phyloP scores from a whole-genome alignment of 2,797 vertebrate genomes.

The Syngnathus rostellatus region DNA sequence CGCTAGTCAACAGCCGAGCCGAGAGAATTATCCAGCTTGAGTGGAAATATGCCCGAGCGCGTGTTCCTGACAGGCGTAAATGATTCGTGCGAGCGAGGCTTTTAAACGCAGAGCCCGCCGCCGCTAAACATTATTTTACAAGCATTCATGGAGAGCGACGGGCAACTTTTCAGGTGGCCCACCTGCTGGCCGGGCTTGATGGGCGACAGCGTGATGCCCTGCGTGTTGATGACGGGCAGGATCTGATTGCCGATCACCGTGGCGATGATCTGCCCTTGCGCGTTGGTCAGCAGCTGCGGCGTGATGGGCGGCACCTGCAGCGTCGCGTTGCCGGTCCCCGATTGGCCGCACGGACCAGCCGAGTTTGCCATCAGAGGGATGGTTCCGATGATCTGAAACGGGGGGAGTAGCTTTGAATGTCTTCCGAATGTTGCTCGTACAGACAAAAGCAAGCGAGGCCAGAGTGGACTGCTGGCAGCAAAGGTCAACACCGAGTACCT shows the following conservation, averaged over 20 bases:
- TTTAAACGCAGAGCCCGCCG: constrained; percentile 61
- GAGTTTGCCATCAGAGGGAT: constrained; percentile 97
- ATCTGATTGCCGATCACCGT: constrained; percentile 99
- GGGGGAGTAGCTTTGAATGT: not conserved
- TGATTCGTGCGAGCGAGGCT: constrained; percentile 61
- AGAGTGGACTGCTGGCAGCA: constrained; percentile 61
- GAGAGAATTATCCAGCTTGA: constrained; percentile 71
- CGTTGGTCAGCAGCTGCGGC: constrained; percentile 97
- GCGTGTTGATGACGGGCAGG: constrained; percentile 98
- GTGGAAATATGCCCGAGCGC: constrained; percentile 66
- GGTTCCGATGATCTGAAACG: constrained; percentile 90
- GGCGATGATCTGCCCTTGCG: constrained; percentile 99
- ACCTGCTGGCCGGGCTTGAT: constrained; percentile 99
- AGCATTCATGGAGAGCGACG: constrained; percentile 61
- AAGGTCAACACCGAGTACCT: constrained; percentile 68
- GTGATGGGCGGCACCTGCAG: constrained; percentile 99
- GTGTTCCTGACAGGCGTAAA: constrained; percentile 72
- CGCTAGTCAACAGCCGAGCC: constrained; percentile 62
- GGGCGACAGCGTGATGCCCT: constrained; percentile 97
- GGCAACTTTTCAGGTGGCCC: constrained; percentile 41
- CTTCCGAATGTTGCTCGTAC: constrained; percentile 36
- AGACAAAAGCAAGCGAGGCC: constrained; percentile 51
- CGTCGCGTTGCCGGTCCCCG: constrained; percentile 81
- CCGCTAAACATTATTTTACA: constrained; percentile 67
- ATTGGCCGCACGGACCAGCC: constrained; percentile 83